Evolutionary conservation across 2,113 vertebrate genomes (phyloP).

Genomic region (Asarcornis scutulata): DNA sequence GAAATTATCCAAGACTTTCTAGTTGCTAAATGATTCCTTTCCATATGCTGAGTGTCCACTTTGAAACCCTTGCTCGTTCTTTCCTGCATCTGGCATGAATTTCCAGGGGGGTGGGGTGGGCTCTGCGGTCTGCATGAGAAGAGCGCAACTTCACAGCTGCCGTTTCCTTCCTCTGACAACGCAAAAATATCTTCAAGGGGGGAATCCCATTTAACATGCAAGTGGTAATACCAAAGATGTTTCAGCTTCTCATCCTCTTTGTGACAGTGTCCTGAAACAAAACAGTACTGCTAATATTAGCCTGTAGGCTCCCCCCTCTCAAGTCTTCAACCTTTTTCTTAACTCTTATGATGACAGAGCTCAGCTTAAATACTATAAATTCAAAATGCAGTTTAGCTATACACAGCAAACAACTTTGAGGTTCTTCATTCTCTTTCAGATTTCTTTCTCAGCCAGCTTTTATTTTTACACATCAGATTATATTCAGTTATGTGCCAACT

Average conservation of each 20-base stretch:
- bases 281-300: constrained; percentile 37
- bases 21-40: background rate
- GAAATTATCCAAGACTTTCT: constrained; percentile 20
- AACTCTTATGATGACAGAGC: background rate
- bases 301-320: background rate
- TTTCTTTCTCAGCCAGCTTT: background rate
- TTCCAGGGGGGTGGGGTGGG: constrained; percentile 51
- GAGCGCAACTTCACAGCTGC: constrained; percentile 64
- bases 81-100: constrained; percentile 77
- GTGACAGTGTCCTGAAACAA: constrained; percentile 49
- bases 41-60: constrained; percentile 56
- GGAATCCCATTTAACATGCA: constrained; percentile 70
- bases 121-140: constrained; percentile 61
- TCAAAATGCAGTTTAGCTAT: background rate
- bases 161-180: constrained; percentile 67
- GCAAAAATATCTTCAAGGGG: constrained; percentile 76
- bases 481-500: background rate
- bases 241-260: constrained; percentile 51
- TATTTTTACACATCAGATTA: background rate
- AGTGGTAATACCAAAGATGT: constrained; percentile 37
- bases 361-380: background rate
- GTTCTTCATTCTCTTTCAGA: background rate
- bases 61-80: constrained; percentile 68
- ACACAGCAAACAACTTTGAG: background rate
- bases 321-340: background rate